phyloP scores from a whole-genome alignment of 1,140 invertebrate genomes.

The Matsumurasca onukii region DNA sequence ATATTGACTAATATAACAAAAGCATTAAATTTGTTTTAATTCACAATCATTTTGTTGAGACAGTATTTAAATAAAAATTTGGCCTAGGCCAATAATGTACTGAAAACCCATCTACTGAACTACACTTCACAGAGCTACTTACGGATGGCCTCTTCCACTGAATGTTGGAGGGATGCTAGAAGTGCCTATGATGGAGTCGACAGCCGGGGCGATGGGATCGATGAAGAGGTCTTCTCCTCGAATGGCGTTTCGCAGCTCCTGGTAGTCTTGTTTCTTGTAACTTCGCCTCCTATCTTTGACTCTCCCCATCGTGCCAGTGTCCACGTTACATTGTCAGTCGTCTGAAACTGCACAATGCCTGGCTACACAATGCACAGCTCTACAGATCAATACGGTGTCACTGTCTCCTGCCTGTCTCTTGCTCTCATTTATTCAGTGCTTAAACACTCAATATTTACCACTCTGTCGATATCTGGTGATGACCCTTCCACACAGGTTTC shows the following conservation, averaged over 20 bases:
- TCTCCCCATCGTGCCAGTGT: slow-evolving; percentile 11
- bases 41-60: too few species aligned
- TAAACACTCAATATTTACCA: too few species aligned
- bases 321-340: background rate
- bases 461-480: too few species aligned
- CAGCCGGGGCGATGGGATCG: slow-evolving; percentile 39
- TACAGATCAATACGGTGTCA: background rate
- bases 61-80: too few species aligned
- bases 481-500: too few species aligned
- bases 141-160: slow-evolving; percentile 41
- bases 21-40: too few species aligned
- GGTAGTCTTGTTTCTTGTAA: slow-evolving; percentile 39
- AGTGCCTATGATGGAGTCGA: slow-evolving; percentile 36
- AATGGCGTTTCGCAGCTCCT: slow-evolving; percentile 36
- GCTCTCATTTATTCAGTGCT: background rate
- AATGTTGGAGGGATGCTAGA: slow-evolving; percentile 36
- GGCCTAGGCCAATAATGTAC: background rate
- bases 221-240: slow-evolving; percentile 37
- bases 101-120: too few species aligned
- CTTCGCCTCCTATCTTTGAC: background rate
- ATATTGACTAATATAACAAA: too few species aligned
- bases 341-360: background rate
- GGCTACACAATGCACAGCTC: too few species aligned
- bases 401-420: background rate
- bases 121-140: too few species aligned